Evolutionary conservation across 1,140 invertebrate genomes (phyloP).

Genomic region (Propsilocerus akamusi): DNA sequence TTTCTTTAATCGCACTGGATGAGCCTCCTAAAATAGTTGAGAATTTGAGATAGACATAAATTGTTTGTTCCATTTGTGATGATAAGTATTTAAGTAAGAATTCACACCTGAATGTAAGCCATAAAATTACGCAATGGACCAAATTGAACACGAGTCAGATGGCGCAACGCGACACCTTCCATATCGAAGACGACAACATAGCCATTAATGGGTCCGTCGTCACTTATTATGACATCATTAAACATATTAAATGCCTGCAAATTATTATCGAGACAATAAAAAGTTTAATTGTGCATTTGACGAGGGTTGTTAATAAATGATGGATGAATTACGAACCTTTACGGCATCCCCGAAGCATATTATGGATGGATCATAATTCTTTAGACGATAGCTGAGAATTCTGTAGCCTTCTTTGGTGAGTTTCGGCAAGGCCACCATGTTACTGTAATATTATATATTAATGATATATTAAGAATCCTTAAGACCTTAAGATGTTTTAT

Average conservation of each 20-base stretch:
- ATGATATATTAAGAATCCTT: too few species aligned
- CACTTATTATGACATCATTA: constrained; percentile 38
- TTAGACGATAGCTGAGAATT: constrained; percentile 33
- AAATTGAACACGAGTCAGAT: constrained; percentile 36
- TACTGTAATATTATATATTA: constrained; percentile 22
- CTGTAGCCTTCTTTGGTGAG: constrained; percentile 36
- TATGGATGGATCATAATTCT: constrained; percentile 36
- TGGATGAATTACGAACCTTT: constrained; percentile 11
- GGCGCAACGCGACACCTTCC: constrained; percentile 37
- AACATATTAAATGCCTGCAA: constrained; percentile 37
- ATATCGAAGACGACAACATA: constrained; percentile 46
- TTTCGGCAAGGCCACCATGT: constrained; percentile 31
- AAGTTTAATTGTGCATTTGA: not conserved
- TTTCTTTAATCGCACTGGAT: constrained; percentile 34
- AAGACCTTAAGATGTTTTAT: too few species aligned
- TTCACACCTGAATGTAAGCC: constrained; percentile 40
- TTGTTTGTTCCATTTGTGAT: not conserved
- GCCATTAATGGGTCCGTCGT: constrained; percentile 35
- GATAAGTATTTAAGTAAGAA: not conserved
- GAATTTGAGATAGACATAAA: not conserved
- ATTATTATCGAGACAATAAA: not conserved
- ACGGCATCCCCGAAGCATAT: constrained; percentile 36
- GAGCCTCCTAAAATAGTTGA: constrained; percentile 26
- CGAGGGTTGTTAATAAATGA: not conserved
- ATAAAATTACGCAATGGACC: constrained; percentile 36